Evolutionary conservation across 2,888 invertebrate genomes (phyloP).

Genomic region (Ariolimax columbianus): DNA sequence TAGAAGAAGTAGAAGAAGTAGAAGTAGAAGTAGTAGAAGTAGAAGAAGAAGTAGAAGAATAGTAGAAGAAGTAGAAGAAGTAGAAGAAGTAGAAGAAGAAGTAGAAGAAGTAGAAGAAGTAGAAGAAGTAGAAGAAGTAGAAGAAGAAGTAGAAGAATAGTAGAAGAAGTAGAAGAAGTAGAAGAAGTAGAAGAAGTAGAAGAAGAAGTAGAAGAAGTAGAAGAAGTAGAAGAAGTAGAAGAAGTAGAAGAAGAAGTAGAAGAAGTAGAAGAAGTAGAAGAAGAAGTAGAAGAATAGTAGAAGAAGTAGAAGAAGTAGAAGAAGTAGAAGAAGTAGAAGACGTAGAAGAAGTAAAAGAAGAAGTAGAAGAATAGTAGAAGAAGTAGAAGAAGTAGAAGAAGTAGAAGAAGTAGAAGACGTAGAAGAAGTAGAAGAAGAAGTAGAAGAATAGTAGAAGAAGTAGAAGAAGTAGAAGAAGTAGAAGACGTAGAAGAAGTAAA

Average conservation of each 20-base stretch:
- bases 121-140: background rate
- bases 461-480: background rate
- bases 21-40: conserved; percentile 33
- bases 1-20: conserved; percentile 4
- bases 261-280: conserved; percentile 27
- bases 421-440: conserved; percentile 5
- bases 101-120: background rate
- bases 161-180: background rate
- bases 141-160: background rate
- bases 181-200: conserved; percentile 1
- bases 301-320: background rate
- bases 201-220: conserved; percentile 1
- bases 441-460: background rate
- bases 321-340: background rate
- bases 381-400: background rate
- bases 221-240: conserved; percentile 1
- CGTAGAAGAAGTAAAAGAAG: background rate
- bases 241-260: conserved; percentile 23
- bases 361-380: background rate
- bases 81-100: background rate
- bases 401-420: background rate
- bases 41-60: background rate
- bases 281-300: too few species aligned
- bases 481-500: conserved; percentile 29
- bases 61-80: background rate